Percentiles rank a stretch among this genome's conserved stretches.
phyloP scores from a whole-genome alignment of 1,140 invertebrate species.

The Scylla paramamosain region DNA sequence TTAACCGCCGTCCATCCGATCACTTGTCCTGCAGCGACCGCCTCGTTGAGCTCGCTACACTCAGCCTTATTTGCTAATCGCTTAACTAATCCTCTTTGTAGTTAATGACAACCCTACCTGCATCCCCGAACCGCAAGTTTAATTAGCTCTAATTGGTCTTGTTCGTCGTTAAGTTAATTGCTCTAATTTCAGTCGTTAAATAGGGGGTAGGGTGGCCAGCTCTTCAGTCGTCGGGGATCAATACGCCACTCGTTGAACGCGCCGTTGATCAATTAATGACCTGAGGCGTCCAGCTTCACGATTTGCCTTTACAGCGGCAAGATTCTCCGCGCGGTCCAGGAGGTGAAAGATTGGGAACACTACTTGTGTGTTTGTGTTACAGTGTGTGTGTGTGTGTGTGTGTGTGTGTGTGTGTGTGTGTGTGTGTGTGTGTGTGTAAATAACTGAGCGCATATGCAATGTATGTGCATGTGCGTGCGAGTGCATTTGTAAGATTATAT shows the following conservation, averaged over 20 bases:
- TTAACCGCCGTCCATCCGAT: conserved; percentile 16
- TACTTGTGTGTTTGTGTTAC: too few species aligned
- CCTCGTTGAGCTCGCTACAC: conserved; percentile 31
- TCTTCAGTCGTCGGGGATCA: background rate
- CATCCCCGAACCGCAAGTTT: conserved; percentile 63
- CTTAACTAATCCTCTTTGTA: conserved; percentile 63
- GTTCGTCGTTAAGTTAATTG: conserved; percentile 69
- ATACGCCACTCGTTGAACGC: conserved; percentile 41
- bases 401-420: conserved; percentile 56
- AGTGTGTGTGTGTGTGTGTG: conserved; percentile 25
- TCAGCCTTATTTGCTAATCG: conserved; percentile 63
- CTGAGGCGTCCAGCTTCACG: background rate
- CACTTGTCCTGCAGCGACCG: background rate
- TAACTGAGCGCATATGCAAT: background rate
- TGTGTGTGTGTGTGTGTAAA: background rate
- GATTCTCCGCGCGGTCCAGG: too few species aligned
- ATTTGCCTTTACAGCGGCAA: too few species aligned
- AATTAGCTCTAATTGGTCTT: conserved; percentile 64
- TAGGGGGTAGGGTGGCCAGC: conserved; percentile 54
- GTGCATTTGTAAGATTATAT: background rate
- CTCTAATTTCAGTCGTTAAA: conserved; percentile 66
- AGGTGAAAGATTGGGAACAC: too few species aligned
- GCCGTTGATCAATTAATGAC: background rate
- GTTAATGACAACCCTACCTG: conserved; percentile 64
- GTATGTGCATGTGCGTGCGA: conserved; percentile 4